Conservation (phyloP, 2,888 invertebrate species). For the Lasius fuliginosus region DNA sequence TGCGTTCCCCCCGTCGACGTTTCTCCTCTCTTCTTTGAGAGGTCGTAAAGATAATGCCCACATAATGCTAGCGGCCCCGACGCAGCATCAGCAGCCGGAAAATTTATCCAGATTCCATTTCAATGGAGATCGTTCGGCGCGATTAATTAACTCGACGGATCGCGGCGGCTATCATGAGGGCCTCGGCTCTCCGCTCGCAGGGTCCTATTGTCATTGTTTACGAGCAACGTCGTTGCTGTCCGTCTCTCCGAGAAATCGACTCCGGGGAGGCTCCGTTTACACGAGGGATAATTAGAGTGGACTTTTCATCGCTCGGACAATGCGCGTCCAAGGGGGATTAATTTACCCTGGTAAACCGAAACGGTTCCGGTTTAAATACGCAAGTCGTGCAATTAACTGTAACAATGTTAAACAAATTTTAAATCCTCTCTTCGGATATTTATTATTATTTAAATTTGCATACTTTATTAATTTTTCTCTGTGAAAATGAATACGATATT, state of each 20-base stretch:
- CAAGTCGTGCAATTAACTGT: conserved; percentile 24
- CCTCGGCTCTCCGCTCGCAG: conserved; percentile 21
- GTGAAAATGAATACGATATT: not conserved
- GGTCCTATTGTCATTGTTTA: conserved; percentile 51
- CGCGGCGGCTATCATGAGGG: conserved; percentile 65
- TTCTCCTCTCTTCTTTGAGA: conserved; percentile 69
- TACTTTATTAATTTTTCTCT: not conserved
- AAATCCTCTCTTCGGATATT: not conserved
- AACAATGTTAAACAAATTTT: conserved; percentile 13
- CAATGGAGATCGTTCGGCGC: conserved; percentile 71
- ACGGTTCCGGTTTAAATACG: conserved; percentile 12
- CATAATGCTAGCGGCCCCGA: conserved; percentile 69
- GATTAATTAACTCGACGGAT: conserved; percentile 73
- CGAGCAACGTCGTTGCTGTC: conserved; percentile 13
- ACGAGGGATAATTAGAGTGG: conserved; percentile 39
- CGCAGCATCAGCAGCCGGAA: conserved; percentile 65
- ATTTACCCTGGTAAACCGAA: conserved; percentile 42
- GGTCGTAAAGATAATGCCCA: conserved; percentile 82
- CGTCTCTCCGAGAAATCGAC: conserved; percentile 45
- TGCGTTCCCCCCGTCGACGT: conserved; percentile 70
- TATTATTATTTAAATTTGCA: not conserved
- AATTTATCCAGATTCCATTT: conserved; percentile 75
- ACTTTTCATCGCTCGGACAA: conserved; percentile 37
- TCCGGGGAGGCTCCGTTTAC: conserved; percentile 30
- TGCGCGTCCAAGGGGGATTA: conserved; percentile 24